A percentile compares a stretch with the other conserved stretches of the same genome.
These are phyloP conservation scores for Cydia splendana DNA, from an alignment of 1,140 invertebrate species.

Conservation along the genomic window DNA sequence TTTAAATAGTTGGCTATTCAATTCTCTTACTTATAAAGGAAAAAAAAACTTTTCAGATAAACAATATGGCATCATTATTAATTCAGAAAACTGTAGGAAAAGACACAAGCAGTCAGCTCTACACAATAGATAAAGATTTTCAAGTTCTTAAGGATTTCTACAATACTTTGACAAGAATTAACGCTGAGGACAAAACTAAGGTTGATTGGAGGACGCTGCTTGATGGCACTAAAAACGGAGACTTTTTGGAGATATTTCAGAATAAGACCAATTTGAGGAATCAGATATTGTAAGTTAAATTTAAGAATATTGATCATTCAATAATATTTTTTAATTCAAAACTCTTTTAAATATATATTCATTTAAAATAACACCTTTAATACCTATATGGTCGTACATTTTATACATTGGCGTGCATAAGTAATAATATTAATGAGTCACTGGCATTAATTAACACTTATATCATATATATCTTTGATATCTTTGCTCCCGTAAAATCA, in stretches of 20 bases:
- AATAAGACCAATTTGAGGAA: conserved; percentile 58
- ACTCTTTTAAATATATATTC: too few species aligned
- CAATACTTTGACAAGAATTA: conserved; percentile 42
- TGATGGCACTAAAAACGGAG: conserved; percentile 52
- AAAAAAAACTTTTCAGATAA: conserved; percentile 58
- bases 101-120: conserved; percentile 58
- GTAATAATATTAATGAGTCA: too few species aligned
- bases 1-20: conserved; percentile 31
- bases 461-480: too few species aligned
- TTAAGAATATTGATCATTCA: not conserved
- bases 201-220: conserved; percentile 63
- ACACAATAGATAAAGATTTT: conserved; percentile 64
- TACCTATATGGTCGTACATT: too few species aligned
- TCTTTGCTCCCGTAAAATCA: too few species aligned
- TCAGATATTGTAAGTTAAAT: conserved; percentile 68
- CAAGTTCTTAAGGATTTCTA: conserved; percentile 63
- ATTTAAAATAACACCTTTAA: too few species aligned
- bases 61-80: conserved; percentile 68
- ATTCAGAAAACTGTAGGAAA: conserved; percentile 69
- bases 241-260: conserved; percentile 56
- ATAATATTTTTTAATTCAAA: too few species aligned
- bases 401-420: too few species aligned
- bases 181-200: conserved; percentile 39
- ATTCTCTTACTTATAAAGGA: not conserved
- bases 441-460: too few species aligned